Evolutionary conservation across 2,888 invertebrate genomes (phyloP), one percentile per base, ranked within the genome.

Genomic region (Muscina levida): DNA sequence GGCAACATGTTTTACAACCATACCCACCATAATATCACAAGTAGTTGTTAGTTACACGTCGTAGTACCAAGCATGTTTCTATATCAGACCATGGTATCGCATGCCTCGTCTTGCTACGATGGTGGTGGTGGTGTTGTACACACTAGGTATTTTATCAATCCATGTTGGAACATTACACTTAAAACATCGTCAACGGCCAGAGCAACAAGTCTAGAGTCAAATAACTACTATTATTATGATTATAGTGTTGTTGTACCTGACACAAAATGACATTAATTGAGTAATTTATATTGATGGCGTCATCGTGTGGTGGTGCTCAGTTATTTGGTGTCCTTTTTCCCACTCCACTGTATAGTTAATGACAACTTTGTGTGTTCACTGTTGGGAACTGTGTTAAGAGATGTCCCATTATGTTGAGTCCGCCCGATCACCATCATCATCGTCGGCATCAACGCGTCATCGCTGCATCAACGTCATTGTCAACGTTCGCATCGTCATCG

Each of bases 241-340:
- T 76, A 76, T 48, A 72, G 75, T 76, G 53, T 57, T 68, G 39
- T 82, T 75, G 70, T 79, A 82, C 79, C 82, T 82, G 82, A 73
- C 78, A 73, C 78, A 88, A 86, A 85, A 85, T 87, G 88, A 86
- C 87, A 87, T 89, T 88, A 89, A 88, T 89, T 88, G 89, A 88
- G 88, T 88, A 88, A 89, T 88, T 89, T 88, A 89, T 88, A 88
- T 88, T 86, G 87, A 87, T 87, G 88, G 84, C 85, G 84, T 83
- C 83, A 82, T 26, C 53, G 72, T 65, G 57, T 79, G 75, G 73
- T 66, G 13, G 31, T 31, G 31, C 31, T n/a, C n/a, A n/a, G n/a
- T 53, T 56, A 62, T 75, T 79, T 75, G 44, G 51, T 59, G 17
- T 37, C 19, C 13, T 66, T 77, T 70, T 24, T 26, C 42, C 22